Evolutionary conservation across 2,797 vertebrate species (phyloP).

Genomic region (Morelia viridis): DNA sequence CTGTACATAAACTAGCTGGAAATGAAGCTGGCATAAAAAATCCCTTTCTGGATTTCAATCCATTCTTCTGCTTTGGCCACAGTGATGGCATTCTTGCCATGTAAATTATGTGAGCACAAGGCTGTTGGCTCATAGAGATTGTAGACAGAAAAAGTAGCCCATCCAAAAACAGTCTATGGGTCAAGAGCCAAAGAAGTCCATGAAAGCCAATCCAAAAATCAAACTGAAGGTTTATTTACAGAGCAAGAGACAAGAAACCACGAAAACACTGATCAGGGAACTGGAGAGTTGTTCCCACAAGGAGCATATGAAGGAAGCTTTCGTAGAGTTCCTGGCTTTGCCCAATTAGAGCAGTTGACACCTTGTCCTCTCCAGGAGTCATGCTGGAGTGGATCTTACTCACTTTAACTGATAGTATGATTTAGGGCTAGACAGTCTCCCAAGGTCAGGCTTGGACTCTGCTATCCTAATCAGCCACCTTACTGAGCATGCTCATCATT

Average conservation of each 20-base stretch:
- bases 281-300: background rate
- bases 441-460: background rate
- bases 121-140: background rate
- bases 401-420: background rate
- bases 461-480: background rate
- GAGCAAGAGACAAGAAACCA: background rate
- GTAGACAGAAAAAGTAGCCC: background rate
- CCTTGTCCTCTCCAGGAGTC: background rate
- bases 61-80: background rate
- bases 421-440: background rate
- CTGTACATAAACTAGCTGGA: background rate
- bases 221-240: background rate
- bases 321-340: background rate
- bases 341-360: background rate
- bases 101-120: background rate
- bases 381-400: background rate
- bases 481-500: background rate
- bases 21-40: background rate
- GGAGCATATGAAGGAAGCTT: background rate
- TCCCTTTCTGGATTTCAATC: background rate
- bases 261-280: background rate
- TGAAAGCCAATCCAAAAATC: background rate
- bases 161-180: background rate
- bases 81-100: background rate
- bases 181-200: background rate